phyloP scores from a whole-genome alignment of 2,113 vertebrate species.

The Paralichthys olivaceus region DNA sequence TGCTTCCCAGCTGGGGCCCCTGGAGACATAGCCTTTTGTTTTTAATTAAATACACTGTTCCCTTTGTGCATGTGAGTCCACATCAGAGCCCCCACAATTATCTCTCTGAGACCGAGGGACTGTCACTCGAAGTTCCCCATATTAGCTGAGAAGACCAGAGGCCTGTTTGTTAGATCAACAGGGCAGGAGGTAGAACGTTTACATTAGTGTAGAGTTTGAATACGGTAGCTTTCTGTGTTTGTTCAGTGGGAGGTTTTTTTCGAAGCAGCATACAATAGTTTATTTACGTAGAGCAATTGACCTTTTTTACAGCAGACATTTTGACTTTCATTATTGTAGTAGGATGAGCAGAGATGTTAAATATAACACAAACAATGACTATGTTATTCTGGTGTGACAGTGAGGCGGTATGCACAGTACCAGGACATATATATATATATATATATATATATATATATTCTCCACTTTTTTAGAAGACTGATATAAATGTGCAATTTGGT shows the following conservation, averaged over 20 bases:
- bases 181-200: slow-evolving; percentile 2
- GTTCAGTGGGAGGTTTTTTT: slow-evolving; percentile 10
- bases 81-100: slow-evolving; percentile 46
- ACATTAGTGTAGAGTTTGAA: slow-evolving; percentile 1
- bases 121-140: slow-evolving; percentile 15
- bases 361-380: slow-evolving; percentile 1
- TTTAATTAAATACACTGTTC: slow-evolving; percentile 67
- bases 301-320: slow-evolving; percentile 9
- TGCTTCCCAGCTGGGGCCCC: slow-evolving; percentile 52
- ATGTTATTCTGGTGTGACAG: slow-evolving; percentile 3
- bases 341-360: slow-evolving; percentile 23
- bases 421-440: too few species aligned
- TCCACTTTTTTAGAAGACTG: too few species aligned
- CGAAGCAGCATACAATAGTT: background rate
- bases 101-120: slow-evolving; percentile 28
- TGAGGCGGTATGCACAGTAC: slow-evolving; percentile 1
- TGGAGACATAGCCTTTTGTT: slow-evolving; percentile 66
- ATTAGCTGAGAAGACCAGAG: slow-evolving; percentile 5
- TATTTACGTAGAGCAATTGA: background rate
- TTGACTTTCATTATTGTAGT: background rate
- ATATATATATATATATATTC: too few species aligned
- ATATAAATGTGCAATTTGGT: too few species aligned
- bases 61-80: slow-evolving; percentile 54
- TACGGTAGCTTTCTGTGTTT: background rate
- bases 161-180: background rate